These are phyloP conservation scores for Egretta garzetta DNA, from an alignment of 2,113 vertebrate genomes.

Conservation along the genomic window DNA sequence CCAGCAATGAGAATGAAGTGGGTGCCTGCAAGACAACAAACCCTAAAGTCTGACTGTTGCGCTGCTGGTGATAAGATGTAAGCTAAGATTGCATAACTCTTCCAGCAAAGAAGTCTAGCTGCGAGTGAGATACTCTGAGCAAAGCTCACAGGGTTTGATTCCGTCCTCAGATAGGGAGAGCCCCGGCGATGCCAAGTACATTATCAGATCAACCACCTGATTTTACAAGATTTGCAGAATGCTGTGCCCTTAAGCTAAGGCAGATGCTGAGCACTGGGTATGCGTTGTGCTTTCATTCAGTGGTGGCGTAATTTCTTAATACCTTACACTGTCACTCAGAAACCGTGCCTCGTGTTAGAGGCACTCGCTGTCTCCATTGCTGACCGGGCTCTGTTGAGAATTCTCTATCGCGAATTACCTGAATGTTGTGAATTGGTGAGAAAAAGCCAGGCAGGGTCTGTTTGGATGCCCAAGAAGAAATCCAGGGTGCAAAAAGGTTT, in stretches of 20 bases:
- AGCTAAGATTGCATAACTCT: constrained; percentile 39
- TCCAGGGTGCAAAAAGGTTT: not conserved
- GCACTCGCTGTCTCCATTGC: not conserved
- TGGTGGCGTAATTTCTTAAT: not conserved
- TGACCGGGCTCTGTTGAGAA: not conserved
- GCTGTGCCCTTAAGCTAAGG: constrained; percentile 21
- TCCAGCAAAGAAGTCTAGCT: constrained; percentile 10
- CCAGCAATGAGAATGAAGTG: not conserved
- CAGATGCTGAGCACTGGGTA: not conserved
- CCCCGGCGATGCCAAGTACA: not conserved
- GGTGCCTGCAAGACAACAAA: constrained; percentile 3
- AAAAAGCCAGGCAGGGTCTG: not conserved
- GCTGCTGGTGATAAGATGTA: constrained; percentile 27
- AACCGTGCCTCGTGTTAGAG: not conserved
- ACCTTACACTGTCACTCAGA: not conserved
- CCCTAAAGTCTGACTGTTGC: constrained; percentile 38
- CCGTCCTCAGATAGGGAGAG: constrained; percentile 45
- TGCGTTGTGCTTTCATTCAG: not conserved
- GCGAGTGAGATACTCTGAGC: not conserved
- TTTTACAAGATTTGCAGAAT: constrained; percentile 63
- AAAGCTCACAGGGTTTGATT: constrained; percentile 37
- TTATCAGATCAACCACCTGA: constrained; percentile 60
- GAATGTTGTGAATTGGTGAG: not conserved
- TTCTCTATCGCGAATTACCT: not conserved
- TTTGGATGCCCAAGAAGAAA: not conserved